A percentile compares a stretch with the other conserved stretches of the same genome.
phyloP scores from a whole-genome alignment of 1,140 invertebrate species.

The Streblospio benedicti region DNA sequence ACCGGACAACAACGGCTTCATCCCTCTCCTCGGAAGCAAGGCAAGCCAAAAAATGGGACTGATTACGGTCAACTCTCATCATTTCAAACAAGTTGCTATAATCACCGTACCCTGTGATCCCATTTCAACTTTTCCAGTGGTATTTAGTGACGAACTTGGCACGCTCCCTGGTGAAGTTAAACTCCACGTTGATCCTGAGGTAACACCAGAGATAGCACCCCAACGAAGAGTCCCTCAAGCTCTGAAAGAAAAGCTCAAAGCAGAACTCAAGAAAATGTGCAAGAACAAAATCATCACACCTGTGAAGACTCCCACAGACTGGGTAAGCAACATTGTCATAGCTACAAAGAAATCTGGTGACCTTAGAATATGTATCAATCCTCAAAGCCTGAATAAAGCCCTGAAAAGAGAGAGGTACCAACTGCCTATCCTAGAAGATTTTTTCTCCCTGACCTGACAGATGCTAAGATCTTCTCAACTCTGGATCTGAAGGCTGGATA shows the following conservation, averaged over 20 bases:
- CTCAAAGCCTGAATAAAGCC: slow-evolving; percentile 23
- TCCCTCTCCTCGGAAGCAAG: too few species aligned
- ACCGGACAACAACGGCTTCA: too few species aligned
- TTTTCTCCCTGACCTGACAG: too few species aligned
- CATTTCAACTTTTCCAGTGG: background rate
- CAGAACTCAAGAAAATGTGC: slow-evolving; percentile 17
- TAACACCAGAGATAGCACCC: slow-evolving; percentile 12
- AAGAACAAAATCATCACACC: slow-evolving; percentile 17
- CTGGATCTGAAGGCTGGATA: slow-evolving; percentile 21
- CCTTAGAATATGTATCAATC: slow-evolving; percentile 25
- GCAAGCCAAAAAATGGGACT: too few species aligned
- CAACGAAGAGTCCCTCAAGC: slow-evolving; percentile 11
- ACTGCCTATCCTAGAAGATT: slow-evolving; percentile 26
- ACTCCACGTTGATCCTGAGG: slow-evolving; percentile 9
- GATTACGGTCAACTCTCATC: too few species aligned
- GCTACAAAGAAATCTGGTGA: slow-evolving; percentile 20
- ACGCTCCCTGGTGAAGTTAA: slow-evolving; percentile 1
- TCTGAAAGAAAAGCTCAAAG: slow-evolving; percentile 12
- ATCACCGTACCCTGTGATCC: too few species aligned
- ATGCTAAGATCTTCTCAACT: slow-evolving; percentile 23
- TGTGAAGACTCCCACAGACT: slow-evolving; percentile 21
- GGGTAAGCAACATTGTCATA: slow-evolving; percentile 23
- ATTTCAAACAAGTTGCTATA: too few species aligned
- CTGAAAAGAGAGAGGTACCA: slow-evolving; percentile 19
- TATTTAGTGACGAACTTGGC: slow-evolving; percentile 9